Evolutionary conservation across 2,888 invertebrate species (phyloP), one percentile per base, ranked within the genome.

Genomic region (Conchocele bisecta): DNA sequence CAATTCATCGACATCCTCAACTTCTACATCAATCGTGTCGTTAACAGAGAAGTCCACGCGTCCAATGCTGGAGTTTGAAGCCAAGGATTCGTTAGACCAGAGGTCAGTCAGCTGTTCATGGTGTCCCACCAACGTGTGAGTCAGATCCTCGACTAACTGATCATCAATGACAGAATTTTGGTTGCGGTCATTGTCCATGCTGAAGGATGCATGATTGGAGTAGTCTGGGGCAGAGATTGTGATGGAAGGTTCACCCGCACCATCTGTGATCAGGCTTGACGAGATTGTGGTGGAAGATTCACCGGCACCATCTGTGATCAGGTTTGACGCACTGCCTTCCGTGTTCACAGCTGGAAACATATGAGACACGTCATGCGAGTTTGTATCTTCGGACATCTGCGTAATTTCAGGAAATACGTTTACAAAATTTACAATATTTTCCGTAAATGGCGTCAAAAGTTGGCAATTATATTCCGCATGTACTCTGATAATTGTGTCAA

Each of bases 51-150:
- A 58, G 20, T 78, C 78, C 11, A 72, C 58, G 48, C 69, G 64
- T 20, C 74, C 79, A 24, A 83, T 46, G 51, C 75, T 78, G 1
- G 70, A 67, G 24, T 69, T 67, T 20, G 79, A 79, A 3, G 83
- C 83, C 29, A 83, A 33, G 0, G 83, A 83, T 54, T 83, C 83
- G 41, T 83, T 83, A 0, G 83, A 83, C 81, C 81, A 82, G 2
- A 65, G 39, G 17, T 75, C 74, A 13, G 51, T 53, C 22, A 48
- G 48, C 28, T 63, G 54, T 42, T 66, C 66, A 9, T 57, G 26
- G 13, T 71, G 31, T 51, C 33, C 42, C 15, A 53, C 31, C 15
- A 68, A 17, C 17, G 61, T 68, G 26, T 42, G 68, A 3, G 51
- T 51, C n/a, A 57, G 28, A 28, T 56, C 68, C 22, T 46, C 61